A percentile compares a stretch with the other conserved stretches of the same genome.
Conservation (phyloP, 2,888 invertebrate genomes). For the Dugesia japonica region DNA sequence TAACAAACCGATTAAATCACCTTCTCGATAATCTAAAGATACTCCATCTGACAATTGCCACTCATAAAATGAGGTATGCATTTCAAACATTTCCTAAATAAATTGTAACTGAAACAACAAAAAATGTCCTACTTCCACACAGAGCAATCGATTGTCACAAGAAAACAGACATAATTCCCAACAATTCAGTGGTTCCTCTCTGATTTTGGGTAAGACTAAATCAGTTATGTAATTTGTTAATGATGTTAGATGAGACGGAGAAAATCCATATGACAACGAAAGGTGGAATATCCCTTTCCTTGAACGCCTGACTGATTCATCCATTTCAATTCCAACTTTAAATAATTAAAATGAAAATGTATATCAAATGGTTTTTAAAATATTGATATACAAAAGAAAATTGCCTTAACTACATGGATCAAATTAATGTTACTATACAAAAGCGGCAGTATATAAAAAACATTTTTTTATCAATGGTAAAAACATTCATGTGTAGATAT, state of each 20-base stretch:
- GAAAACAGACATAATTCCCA: conserved; percentile 2
- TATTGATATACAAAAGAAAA: too few species aligned
- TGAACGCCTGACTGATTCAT: background rate
- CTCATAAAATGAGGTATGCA: background rate
- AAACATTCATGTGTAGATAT: too few species aligned
- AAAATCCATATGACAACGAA: conserved; percentile 24
- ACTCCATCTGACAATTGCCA: background rate
- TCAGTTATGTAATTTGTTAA: background rate
- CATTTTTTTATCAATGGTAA: too few species aligned
- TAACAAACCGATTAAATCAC: background rate
- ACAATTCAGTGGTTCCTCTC: background rate
- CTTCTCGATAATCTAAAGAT: background rate
- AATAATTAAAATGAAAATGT: background rate
- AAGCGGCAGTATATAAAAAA: too few species aligned
- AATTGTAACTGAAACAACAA: too few species aligned
- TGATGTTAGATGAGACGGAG: background rate
- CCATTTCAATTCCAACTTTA: conserved; percentile 3
- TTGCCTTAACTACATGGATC: too few species aligned
- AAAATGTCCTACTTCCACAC: background rate
- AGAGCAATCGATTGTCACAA: background rate
- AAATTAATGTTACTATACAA: too few species aligned
- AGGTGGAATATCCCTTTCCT: conserved; percentile 25
- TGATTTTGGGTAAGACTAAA: background rate
- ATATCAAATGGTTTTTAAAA: background rate
- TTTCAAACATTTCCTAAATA: conserved; percentile 14